phyloP scores from a whole-genome alignment of 2,113 vertebrate species.

The Xyliphius kryptos region DNA sequence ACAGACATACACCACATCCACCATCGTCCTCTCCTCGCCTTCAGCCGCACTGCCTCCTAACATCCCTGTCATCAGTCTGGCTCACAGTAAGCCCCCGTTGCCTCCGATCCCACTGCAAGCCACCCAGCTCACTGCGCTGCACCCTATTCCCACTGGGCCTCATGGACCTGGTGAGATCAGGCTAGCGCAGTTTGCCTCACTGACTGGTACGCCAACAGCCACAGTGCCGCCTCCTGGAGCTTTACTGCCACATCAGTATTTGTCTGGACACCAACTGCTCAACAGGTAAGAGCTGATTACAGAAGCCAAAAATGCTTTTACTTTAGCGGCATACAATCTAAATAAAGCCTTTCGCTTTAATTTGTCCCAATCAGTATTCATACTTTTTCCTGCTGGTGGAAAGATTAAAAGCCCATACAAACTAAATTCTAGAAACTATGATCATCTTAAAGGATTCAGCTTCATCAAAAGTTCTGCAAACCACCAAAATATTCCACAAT shows the following conservation, averaged over 20 bases:
- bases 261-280: slow-evolving; percentile 70
- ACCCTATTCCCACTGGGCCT: slow-evolving; percentile 68
- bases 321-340: too few relatives aligned
- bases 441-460: too few relatives aligned
- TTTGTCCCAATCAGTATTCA: too few relatives aligned
- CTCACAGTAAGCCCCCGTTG: slow-evolving; percentile 73
- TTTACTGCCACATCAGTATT: slow-evolving; percentile 67
- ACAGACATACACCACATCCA: too few relatives aligned
- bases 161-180: slow-evolving; percentile 51
- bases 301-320: too few relatives aligned
- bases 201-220: slow-evolving; percentile 44
- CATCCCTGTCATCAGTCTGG: slow-evolving; percentile 81
- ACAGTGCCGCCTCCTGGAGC: slow-evolving; percentile 45
- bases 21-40: slow-evolving; percentile 1
- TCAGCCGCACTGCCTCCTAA: slow-evolving; percentile 60
- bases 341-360: too few relatives aligned
- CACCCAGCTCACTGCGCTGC: slow-evolving; percentile 68
- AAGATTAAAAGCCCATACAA: too few relatives aligned
- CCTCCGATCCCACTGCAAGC: slow-evolving; percentile 46
- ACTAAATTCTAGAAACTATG: too few relatives aligned
- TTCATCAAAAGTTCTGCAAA: too few relatives aligned
- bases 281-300: slow-evolving; percentile 59
- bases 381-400: too few relatives aligned
- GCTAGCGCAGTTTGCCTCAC: slow-evolving; percentile 54
- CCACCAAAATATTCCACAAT: too few relatives aligned